These are phyloP conservation scores for Nephila pilipes DNA, from an alignment of 1,140 invertebrate genomes.

Conservation along the genomic window DNA sequence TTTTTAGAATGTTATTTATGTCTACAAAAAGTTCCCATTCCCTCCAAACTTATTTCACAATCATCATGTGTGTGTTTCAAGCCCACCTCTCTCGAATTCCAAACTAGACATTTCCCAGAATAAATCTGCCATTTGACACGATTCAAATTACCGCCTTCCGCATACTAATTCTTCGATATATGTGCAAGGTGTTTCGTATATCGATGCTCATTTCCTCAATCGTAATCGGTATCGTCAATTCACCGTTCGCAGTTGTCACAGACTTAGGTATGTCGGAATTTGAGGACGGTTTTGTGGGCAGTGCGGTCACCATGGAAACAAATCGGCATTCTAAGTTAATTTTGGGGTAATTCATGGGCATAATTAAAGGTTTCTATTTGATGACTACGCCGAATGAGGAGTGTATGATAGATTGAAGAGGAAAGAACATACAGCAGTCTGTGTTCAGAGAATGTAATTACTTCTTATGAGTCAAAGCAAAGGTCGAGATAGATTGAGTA, in stretches of 20 bases:
- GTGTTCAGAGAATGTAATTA: constrained; percentile 15
- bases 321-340: constrained; percentile 20
- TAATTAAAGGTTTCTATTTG: constrained; percentile 15
- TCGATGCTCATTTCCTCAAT: not conserved
- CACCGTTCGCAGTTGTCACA: not conserved
- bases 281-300: not conserved
- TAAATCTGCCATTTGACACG: not conserved
- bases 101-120: not conserved
- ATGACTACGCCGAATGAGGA: not conserved
- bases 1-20: no score
- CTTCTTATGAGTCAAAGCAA: not conserved
- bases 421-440: not conserved
- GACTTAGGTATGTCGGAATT: not conserved
- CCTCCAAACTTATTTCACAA: no score
- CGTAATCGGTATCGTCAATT: constrained; percentile 15
- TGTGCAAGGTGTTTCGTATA: not conserved
- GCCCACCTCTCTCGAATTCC: no score
- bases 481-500: not conserved
- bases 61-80: no score
- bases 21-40: no score
- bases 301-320: not conserved
- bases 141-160: not conserved
- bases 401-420: not conserved
- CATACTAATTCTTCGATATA: not conserved
- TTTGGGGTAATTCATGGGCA: not conserved